Evolutionary conservation across 2,888 invertebrate species (phyloP).

Genomic region (Trissolcus brochymenae): DNA sequence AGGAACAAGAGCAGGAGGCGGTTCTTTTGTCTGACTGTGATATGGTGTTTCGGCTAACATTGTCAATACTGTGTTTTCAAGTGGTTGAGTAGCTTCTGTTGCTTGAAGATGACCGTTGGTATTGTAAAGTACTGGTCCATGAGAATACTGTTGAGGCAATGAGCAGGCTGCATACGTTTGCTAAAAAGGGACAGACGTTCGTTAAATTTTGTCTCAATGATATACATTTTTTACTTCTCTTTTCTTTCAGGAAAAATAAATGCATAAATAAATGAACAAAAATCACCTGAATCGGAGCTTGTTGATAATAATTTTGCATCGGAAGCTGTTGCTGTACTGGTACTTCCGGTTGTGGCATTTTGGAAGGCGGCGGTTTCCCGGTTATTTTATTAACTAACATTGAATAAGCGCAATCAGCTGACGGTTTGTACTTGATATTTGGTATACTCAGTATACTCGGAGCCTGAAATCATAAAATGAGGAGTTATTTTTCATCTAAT

Average conservation of each 20-base stretch:
- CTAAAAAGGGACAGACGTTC: slow-evolving; percentile 6
- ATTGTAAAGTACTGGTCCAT: slow-evolving; percentile 72
- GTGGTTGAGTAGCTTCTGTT: slow-evolving; percentile 53
- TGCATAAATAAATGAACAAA: background rate
- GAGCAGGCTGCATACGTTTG: slow-evolving; percentile 67
- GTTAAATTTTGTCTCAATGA: background rate
- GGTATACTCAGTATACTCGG: slow-evolving; percentile 81
- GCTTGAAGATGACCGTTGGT: slow-evolving; percentile 67
- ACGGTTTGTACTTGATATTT: slow-evolving; percentile 86
- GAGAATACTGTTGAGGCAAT: slow-evolving; percentile 73
- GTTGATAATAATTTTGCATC: slow-evolving; percentile 68
- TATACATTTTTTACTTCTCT: background rate
- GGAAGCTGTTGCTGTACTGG: slow-evolving; percentile 61
- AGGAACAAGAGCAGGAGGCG: slow-evolving; percentile 67
- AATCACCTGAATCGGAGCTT: slow-evolving; percentile 66
- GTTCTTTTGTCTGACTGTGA: slow-evolving; percentile 61
- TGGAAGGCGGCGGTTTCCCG: slow-evolving; percentile 78
- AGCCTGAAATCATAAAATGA: slow-evolving; percentile 69
- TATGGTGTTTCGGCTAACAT: slow-evolving; percentile 12
- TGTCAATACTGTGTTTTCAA: slow-evolving; percentile 8
- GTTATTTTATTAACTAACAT: slow-evolving; percentile 91
- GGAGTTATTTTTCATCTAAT: background rate
- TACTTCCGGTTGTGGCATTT: slow-evolving; percentile 62
- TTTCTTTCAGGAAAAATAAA: background rate
- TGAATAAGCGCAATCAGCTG: slow-evolving; percentile 91